Conservation (phyloP, 2,113 vertebrate genomes). For the Stegostoma tigrinum region DNA sequence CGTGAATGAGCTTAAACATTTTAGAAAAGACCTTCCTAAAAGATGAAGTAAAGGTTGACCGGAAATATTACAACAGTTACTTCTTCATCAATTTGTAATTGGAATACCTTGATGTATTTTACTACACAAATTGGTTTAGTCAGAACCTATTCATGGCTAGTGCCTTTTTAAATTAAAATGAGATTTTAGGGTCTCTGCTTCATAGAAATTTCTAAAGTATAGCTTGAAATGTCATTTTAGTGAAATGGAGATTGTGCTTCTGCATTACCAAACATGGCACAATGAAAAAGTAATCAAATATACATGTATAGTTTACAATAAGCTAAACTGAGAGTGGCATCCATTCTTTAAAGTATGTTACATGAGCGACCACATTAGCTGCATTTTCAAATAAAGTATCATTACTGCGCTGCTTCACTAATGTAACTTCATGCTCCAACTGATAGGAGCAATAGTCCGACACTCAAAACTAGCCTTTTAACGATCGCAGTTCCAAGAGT, state of each 20-base stretch:
- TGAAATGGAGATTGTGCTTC: not conserved
- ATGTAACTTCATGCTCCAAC: conserved; percentile 1
- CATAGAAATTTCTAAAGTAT: not conserved
- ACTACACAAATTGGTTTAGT: not conserved
- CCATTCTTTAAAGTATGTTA: conserved; percentile 11
- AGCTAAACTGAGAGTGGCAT: not conserved
- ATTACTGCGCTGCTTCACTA: not conserved
- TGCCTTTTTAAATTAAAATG: not conserved
- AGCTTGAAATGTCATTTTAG: conserved; percentile 9
- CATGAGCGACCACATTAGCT: not conserved
- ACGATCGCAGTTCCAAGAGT: not conserved
- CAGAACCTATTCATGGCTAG: conserved; percentile 5
- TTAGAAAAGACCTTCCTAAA: not conserved
- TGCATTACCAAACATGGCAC: not conserved
- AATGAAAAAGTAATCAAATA: conserved; percentile 31
- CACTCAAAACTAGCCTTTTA: not conserved
- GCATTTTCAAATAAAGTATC: conserved; percentile 27
- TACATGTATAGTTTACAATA: not conserved
- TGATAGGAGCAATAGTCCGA: not conserved
- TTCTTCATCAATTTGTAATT: conserved; percentile 5
- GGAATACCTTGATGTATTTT: not conserved
- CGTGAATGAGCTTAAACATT: not conserved
- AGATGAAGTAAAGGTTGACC: not conserved
- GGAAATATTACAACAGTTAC: not conserved
- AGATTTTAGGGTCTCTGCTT: not conserved